These are phyloP conservation scores for Thymelicus acteon DNA, from an alignment of 2,888 invertebrate species.

Conservation along the genomic window DNA sequence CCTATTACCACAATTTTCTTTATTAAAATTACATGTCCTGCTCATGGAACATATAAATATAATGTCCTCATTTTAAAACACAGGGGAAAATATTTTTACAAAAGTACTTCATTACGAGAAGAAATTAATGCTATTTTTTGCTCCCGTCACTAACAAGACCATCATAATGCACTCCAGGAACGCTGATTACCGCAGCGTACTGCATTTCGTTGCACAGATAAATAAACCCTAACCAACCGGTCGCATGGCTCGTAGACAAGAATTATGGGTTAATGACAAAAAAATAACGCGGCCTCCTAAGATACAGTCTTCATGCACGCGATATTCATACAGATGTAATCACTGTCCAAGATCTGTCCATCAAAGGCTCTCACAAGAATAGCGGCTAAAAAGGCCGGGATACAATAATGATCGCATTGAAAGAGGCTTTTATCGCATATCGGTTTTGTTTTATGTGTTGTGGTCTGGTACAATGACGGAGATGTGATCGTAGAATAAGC, in stretches of 20 bases:
- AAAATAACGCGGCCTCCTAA: slow-evolving; percentile 41
- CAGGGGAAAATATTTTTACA: neutral
- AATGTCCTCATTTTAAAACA: neutral
- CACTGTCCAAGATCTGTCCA: slow-evolving; percentile 40
- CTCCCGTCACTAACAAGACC: slow-evolving; percentile 39
- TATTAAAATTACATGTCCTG: slow-evolving; percentile 18
- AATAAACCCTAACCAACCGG: slow-evolving; percentile 43
- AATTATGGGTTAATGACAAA: slow-evolving; percentile 49
- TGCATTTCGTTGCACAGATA: slow-evolving; percentile 43
- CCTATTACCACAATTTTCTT: slow-evolving; percentile 13
- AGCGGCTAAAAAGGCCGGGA: slow-evolving; percentile 37
- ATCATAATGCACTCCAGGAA: slow-evolving; percentile 40
- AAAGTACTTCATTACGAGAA: slow-evolving; percentile 12
- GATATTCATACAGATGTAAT: slow-evolving; percentile 46
- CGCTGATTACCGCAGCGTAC: slow-evolving; percentile 42
- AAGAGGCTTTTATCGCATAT: slow-evolving; percentile 40
- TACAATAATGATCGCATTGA: slow-evolving; percentile 41
- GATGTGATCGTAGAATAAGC: slow-evolving; percentile 37
- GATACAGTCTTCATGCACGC: slow-evolving; percentile 41
- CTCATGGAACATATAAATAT: neutral
- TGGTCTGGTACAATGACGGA: slow-evolving; percentile 34
- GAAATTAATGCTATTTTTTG: slow-evolving; percentile 29
- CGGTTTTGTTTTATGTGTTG: slow-evolving; percentile 39
- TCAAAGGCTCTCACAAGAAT: slow-evolving; percentile 38
- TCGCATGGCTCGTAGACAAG: slow-evolving; percentile 47